phyloP scores from a whole-genome alignment of 2,113 vertebrate genomes.

The Calypte anna region DNA sequence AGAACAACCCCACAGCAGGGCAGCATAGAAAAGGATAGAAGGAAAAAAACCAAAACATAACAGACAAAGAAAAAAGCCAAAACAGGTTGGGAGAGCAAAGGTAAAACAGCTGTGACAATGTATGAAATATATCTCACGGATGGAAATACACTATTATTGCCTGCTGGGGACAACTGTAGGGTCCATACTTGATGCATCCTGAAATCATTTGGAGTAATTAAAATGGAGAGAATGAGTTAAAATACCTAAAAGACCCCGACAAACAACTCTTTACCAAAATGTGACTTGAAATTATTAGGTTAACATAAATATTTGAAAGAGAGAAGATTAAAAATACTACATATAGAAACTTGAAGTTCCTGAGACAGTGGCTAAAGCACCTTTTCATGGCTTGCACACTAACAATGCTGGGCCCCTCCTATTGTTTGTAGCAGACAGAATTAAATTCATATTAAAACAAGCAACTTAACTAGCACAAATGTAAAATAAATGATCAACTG shows the following conservation, averaged over 20 bases:
- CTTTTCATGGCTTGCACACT: neutral
- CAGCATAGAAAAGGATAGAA: neutral
- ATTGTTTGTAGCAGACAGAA: neutral
- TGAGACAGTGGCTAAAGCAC: neutral
- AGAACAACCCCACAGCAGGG: too few species aligned
- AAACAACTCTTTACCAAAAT: neutral
- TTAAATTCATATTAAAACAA: neutral
- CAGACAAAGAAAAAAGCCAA: neutral
- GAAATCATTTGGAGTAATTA: neutral
- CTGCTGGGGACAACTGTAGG: neutral
- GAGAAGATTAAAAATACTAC: neutral
- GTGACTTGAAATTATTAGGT: neutral
- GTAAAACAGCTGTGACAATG: neutral
- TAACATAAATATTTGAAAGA: neutral
- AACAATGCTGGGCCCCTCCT: neutral
- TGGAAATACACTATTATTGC: neutral
- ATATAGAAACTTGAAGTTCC: neutral
- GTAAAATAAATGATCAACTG: neutral
- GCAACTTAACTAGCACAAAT: neutral
- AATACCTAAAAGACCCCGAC: neutral
- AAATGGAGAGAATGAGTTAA: neutral
- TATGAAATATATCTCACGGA: neutral
- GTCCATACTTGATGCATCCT: neutral
- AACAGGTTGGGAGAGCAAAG: neutral
- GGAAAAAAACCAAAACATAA: too few species aligned